Conservation (phyloP, 2,888 invertebrate genomes). For the Chalcosyrphus nemorum region DNA sequence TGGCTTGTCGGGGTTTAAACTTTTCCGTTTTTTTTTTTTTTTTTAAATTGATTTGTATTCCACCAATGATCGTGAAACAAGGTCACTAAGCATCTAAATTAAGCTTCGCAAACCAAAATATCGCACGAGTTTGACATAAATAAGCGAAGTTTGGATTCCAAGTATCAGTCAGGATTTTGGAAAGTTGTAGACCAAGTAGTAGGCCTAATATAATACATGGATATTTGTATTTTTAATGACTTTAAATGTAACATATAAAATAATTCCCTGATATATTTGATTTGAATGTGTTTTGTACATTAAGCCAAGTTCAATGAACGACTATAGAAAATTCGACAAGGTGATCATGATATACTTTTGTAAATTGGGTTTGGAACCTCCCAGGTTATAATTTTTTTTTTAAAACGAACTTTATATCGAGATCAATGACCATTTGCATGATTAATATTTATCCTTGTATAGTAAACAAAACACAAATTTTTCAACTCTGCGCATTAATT, state of each 20-base stretch:
- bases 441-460: conserved; percentile 4
- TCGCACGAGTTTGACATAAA: conserved; percentile 51
- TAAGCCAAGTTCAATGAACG: not conserved
- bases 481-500: not conserved
- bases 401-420: not conserved
- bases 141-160: not conserved
- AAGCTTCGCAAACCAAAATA: conserved; percentile 45
- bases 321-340: not conserved
- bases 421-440: not conserved
- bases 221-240: too few species aligned
- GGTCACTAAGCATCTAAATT: conserved; percentile 57
- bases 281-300: not conserved
- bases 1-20: not conserved
- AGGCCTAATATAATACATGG: too few species aligned
- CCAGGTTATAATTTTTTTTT: not conserved
- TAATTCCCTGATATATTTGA: too few species aligned
- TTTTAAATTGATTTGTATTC: conserved; percentile 56
- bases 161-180: not conserved
- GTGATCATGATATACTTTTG: too few species aligned
- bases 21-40: conserved; percentile 52
- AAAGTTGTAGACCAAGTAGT: not conserved
- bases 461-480: conserved; percentile 2
- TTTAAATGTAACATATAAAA: too few species aligned
- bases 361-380: not conserved
- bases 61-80: conserved; percentile 24